A percentile compares a stretch with the other conserved stretches of the same genome.
These are phyloP conservation scores for Symphodus melops DNA, from an alignment of 2,113 vertebrate genomes.

Conservation along the genomic window DNA sequence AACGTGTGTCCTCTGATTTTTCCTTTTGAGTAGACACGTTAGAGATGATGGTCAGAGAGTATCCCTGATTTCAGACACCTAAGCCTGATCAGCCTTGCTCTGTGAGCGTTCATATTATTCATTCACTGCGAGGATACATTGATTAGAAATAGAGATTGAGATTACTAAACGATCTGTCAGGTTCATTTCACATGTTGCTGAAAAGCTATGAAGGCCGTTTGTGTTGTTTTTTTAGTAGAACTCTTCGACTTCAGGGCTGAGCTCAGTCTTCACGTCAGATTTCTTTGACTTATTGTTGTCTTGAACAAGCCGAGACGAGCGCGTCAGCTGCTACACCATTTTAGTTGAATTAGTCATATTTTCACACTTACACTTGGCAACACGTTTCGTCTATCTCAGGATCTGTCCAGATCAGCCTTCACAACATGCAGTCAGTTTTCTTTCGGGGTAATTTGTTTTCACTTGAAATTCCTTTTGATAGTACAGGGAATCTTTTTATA, in stretches of 20 bases:
- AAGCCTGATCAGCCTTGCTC: no score
- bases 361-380: not conserved
- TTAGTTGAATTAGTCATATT: constrained; percentile 1
- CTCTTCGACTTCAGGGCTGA: not conserved
- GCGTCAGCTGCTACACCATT: constrained; percentile 1
- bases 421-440: not conserved
- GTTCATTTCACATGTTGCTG: not conserved
- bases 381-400: not conserved
- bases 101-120: no score
- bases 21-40: no score
- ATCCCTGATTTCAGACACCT: no score
- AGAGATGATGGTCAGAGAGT: no score
- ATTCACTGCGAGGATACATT: no score
- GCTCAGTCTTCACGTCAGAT: not conserved
- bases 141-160: no score
- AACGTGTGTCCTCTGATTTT: no score
- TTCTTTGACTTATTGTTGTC: not conserved
- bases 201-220: not conserved
- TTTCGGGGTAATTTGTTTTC: constrained; percentile 1
- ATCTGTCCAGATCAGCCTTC: not conserved
- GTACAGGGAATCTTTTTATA: constrained; percentile 13
- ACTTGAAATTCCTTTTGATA: not conserved
- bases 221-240: not conserved
- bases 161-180: no score
- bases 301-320: not conserved